Evolutionary conservation across 2,888 invertebrate genomes (phyloP), one percentile per base, ranked within the genome.

Genomic region (Luffia ferchaultella): DNA sequence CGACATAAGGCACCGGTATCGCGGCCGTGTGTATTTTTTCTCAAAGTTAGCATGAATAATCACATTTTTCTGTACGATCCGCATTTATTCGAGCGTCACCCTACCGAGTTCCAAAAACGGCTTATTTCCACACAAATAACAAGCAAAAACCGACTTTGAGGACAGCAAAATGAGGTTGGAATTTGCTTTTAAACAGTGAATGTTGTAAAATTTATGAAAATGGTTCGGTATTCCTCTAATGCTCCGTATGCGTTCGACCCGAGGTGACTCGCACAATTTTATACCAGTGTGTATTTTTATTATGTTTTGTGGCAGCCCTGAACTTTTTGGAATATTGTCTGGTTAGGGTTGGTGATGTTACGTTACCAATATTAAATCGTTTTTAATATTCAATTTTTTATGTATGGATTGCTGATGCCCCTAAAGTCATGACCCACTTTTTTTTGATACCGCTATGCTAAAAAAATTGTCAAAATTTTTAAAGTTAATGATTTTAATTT

Each of bases 21-120:
- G 68, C 70, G 70, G 65, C 63, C 62, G 66, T 67, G 67, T 68
- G 73, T 77, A 76, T 76, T 76, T 77, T 79, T 77, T 73, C 70
- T 70, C 73, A 67, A 68, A 78, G 68, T 76, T 73, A 71, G 68
- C 79, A 78, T 83, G 82, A 82, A 77, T 83, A 79, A 77, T 77
- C 82, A 79, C 76, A 80, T 80, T 80, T 80, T 77, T 77, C 74
- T 78, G 76, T 76, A 76, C 77, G 75, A 73, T 73, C 76, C 75
- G 73, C 71, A 70, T 77, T 77, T 75, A 73, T 73, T 72, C 68
- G 62, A 65, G 63, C 70, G 61, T 42, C 62, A 57, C 57, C 59
- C 54, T 51, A 50, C 58, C 43, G 49, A 50, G 49, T 2, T 19
- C 12, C 49, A 2, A 12, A 7, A 30, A 30, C 30, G 12, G 30